Percentiles rank a stretch among this genome's conserved stretches.
Evolutionary conservation across 2,888 invertebrate species (phyloP).

Genomic region (Hyposoter didymator): DNA sequence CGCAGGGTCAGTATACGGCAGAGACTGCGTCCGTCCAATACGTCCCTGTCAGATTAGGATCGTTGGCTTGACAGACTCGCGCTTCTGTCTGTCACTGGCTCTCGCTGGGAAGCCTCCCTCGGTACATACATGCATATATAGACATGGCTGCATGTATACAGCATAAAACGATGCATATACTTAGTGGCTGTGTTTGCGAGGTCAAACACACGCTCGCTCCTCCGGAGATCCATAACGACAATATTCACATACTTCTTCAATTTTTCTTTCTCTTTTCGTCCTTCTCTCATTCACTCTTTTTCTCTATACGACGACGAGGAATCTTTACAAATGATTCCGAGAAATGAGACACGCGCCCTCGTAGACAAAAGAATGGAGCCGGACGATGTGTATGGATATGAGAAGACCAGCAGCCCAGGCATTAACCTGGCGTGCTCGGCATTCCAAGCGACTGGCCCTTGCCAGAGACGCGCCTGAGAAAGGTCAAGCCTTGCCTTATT

Average conservation of each 20-base stretch:
- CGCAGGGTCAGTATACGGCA: conserved; percentile 28
- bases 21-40: conserved; percentile 76
- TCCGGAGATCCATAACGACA: conserved; percentile 59
- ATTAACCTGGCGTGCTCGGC: conserved; percentile 63
- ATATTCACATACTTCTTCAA: conserved; percentile 49
- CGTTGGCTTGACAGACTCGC: conserved; percentile 83
- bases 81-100: conserved; percentile 82
- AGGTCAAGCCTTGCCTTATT: conserved; percentile 62
- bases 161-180: conserved; percentile 43
- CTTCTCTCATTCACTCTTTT: conserved; percentile 64
- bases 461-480: conserved; percentile 34
- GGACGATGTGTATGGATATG: conserved; percentile 35
- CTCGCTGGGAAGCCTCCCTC: conserved; percentile 56
- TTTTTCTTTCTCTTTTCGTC: conserved; percentile 11
- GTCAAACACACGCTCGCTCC: conserved; percentile 54
- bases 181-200: conserved; percentile 38
- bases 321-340: conserved; percentile 82
- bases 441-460: conserved; percentile 50
- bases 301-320: conserved; percentile 78
- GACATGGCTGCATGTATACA: background rate
- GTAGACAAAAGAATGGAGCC: conserved; percentile 70
- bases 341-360: conserved; percentile 64
- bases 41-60: conserved; percentile 84
- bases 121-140: conserved; percentile 2
- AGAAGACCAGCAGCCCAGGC: conserved; percentile 59